A percentile compares a stretch with the other conserved stretches of the same genome.
Evolutionary conservation across 2,888 invertebrate species (phyloP).

Genomic region (Sepioteuthis lessoniana): DNA sequence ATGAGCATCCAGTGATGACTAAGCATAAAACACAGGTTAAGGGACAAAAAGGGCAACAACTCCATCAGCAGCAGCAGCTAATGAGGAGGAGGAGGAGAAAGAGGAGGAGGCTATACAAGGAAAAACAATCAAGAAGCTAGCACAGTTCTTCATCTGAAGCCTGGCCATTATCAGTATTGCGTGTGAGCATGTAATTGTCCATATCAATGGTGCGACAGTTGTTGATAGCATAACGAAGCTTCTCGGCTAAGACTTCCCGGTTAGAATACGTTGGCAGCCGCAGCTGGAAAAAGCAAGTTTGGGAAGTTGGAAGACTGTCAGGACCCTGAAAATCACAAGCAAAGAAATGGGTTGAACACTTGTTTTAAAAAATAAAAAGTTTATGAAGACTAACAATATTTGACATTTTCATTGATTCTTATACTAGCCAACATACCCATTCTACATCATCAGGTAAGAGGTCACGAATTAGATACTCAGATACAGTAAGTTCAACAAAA

Average conservation of each 20-base stretch:
- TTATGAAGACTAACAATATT: no score
- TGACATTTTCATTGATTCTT: no score
- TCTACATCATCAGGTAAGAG: no score
- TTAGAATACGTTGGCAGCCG: slow-evolving; percentile 80
- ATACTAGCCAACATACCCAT: no score
- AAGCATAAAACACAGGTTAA: slow-evolving; percentile 37
- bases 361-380: no score
- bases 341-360: no score
- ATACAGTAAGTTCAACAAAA: no score
- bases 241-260: slow-evolving; percentile 79
- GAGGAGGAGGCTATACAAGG: not conserved
- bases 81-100: not conserved
- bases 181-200: slow-evolving; percentile 82
- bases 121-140: slow-evolving; percentile 43
- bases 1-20: slow-evolving; percentile 45
- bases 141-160: slow-evolving; percentile 60
- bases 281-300: slow-evolving; percentile 81
- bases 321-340: slow-evolving; percentile 58
- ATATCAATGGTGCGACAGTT: slow-evolving; percentile 82
- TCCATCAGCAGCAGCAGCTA: not conserved
- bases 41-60: not conserved
- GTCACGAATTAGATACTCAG: no score
- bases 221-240: slow-evolving; percentile 81
- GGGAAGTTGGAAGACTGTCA: slow-evolving; percentile 81
- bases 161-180: slow-evolving; percentile 75